Evolutionary conservation across 2,888 invertebrate species (phyloP).

Genomic region (Lasioglossum lativentre): DNA sequence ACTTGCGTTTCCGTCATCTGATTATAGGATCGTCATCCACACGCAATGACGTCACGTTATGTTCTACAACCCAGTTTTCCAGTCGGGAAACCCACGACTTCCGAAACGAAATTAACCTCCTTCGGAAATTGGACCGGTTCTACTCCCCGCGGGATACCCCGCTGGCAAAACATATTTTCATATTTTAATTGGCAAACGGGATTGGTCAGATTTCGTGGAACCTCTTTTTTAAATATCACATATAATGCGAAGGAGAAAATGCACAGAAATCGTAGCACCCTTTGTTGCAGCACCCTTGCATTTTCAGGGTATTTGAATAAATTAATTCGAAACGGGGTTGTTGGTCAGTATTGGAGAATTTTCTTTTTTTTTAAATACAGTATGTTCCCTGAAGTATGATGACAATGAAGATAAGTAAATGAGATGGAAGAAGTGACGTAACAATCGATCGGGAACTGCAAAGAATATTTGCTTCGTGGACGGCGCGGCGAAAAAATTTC

Average conservation of each 20-base stretch:
- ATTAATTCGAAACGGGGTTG: background rate
- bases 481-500: conserved; percentile 44
- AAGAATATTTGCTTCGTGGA: conserved; percentile 4
- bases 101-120: background rate
- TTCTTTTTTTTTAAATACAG: no score
- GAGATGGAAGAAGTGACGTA: background rate
- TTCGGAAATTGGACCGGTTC: background rate
- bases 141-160: background rate
- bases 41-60: background rate
- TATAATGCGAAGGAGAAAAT: background rate
- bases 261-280: background rate
- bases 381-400: no score
- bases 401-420: background rate
- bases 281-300: background rate
- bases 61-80: background rate
- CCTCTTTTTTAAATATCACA: background rate
- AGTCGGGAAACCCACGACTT: background rate
- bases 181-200: background rate
- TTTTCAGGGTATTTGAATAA: no score
- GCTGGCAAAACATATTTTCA: background rate
- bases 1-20: conserved; percentile 5
- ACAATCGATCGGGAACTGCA: background rate
- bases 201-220: background rate
- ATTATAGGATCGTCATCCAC: conserved; percentile 2
- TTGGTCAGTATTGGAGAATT: background rate